Conservation (phyloP, 1,140 invertebrate genomes). For the Lineus longissimus region DNA sequence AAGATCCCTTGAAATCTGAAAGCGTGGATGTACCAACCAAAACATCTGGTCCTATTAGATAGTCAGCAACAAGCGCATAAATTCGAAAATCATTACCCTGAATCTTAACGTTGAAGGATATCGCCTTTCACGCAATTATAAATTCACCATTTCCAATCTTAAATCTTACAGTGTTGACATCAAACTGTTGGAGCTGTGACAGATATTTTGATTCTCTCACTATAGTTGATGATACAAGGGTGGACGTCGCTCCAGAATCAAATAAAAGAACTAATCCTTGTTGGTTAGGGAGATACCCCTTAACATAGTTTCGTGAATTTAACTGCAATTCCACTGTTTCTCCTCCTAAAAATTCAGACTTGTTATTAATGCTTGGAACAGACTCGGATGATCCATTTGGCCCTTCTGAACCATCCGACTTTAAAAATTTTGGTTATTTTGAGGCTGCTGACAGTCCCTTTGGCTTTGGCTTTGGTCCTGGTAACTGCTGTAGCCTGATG, state of each 20-base stretch:
- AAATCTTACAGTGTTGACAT: not conserved
- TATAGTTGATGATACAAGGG: not conserved
- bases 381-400: not conserved
- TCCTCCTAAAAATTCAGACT: not conserved
- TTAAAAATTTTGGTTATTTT: not conserved
- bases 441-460: not conserved
- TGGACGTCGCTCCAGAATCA: not conserved
- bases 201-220: not conserved
- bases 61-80: not conserved
- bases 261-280: not conserved
- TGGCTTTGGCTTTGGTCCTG: not conserved
- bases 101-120: not conserved
- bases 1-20: not conserved
- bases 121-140: not conserved
- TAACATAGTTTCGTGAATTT: not conserved
- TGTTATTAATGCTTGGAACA: not conserved
- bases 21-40: not conserved
- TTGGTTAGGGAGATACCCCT: too few relatives aligned
- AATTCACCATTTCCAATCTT: not conserved
- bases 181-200: not conserved
- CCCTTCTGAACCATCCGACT: not conserved
- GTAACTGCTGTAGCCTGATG: too few relatives aligned
- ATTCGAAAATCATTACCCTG: not conserved
- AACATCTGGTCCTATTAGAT: not conserved
- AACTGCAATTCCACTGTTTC: not conserved